A percentile compares a stretch with the other conserved stretches of the same genome.
These are phyloP conservation scores for Imbricaverruca yamaguchii DNA, from an alignment of 2,888 invertebrate genomes.

Conservation along the genomic window DNA sequence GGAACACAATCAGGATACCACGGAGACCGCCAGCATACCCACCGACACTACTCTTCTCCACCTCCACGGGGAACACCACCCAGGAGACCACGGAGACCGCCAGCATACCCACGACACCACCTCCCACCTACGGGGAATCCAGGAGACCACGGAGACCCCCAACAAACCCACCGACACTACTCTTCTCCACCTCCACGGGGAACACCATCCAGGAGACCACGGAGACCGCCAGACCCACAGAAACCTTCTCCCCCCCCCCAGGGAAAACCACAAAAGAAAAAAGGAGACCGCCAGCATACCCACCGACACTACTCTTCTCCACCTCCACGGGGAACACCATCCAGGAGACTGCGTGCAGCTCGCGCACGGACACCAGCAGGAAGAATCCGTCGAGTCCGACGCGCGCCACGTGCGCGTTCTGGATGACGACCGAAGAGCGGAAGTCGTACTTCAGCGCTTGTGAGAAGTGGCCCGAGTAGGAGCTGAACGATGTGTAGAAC, in stretches of 20 bases:
- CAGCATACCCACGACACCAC: no score
- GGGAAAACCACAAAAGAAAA: no score
- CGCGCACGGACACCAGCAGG: background rate
- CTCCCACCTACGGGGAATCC: no score
- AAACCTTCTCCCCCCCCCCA: no score
- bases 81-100: no score
- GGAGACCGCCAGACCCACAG: background rate
- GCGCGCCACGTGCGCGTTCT: background rate
- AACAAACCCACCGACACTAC: background rate
- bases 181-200: no score
- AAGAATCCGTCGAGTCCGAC: background rate
- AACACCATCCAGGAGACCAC: no score
- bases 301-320: background rate
- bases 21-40: background rate
- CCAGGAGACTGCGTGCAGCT: background rate
- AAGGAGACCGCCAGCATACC: background rate
- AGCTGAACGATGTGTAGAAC: background rate
- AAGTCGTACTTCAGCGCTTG: background rate
- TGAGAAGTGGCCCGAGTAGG: background rate
- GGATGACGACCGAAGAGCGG: background rate
- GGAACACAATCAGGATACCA: no score
- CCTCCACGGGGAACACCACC: no score
- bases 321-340: background rate
- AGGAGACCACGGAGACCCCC: no score
- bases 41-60: no score